These are phyloP conservation scores for Trachymyrmex cornetzi DNA, from an alignment of 1,140 invertebrate genomes.

Conservation along the genomic window DNA sequence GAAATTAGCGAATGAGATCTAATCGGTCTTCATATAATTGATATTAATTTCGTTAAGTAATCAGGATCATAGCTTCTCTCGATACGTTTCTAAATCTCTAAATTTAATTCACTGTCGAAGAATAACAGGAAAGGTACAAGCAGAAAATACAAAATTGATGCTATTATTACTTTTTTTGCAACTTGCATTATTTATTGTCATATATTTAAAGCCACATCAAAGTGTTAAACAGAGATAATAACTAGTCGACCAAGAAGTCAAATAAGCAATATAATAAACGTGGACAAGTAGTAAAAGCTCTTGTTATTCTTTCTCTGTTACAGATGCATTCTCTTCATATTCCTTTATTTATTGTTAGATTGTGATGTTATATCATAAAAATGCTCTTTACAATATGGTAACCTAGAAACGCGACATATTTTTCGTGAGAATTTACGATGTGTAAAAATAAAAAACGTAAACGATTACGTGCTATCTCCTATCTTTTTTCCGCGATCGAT, in stretches of 20 bases:
- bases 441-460: slow-evolving; percentile 33
- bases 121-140: slow-evolving; percentile 21
- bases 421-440: slow-evolving; percentile 19
- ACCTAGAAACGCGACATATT: slow-evolving; percentile 6
- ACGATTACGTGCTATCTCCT: slow-evolving; percentile 3
- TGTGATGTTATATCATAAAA: slow-evolving; percentile 18
- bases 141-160: neutral
- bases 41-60: neutral
- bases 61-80: neutral
- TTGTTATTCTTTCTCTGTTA: slow-evolving; percentile 21
- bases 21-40: neutral
- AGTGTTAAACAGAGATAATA: slow-evolving; percentile 27
- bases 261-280: slow-evolving; percentile 50
- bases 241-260: slow-evolving; percentile 54
- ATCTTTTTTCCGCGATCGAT: slow-evolving; percentile 38
- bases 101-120: neutral
- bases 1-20: neutral
- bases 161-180: slow-evolving; percentile 15
- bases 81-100: neutral
- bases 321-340: slow-evolving; percentile 13
- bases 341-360: slow-evolving; percentile 49
- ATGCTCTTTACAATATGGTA: slow-evolving; percentile 12
- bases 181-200: slow-evolving; percentile 46
- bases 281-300: slow-evolving; percentile 40
- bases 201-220: slow-evolving; percentile 35